These are phyloP conservation scores for Plagodis dolabraria DNA, from an alignment of 2,888 invertebrate species.

Conservation along the genomic window DNA sequence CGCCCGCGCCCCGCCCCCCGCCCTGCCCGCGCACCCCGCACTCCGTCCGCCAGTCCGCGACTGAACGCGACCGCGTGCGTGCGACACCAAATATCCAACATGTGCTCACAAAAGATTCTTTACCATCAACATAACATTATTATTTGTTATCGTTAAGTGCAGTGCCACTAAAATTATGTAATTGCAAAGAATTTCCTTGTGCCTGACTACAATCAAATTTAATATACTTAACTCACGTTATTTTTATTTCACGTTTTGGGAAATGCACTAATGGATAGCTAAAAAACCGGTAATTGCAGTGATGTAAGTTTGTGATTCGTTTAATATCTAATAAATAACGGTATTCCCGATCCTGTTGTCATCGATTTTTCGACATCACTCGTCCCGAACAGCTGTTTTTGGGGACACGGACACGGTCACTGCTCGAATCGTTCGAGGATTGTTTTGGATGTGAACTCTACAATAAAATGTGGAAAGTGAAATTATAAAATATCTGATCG, in stretches of 20 bases:
- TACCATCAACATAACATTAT: slow-evolving; percentile 59
- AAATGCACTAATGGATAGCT: slow-evolving; percentile 55
- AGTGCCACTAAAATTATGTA: slow-evolving; percentile 36
- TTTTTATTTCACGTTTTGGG: slow-evolving; percentile 45
- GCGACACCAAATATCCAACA: slow-evolving; percentile 41
- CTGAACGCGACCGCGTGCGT: slow-evolving; percentile 70
- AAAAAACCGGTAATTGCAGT: slow-evolving; percentile 60
- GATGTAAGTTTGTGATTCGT: slow-evolving; percentile 64
- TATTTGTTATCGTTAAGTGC: slow-evolving; percentile 41
- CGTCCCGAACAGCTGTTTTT: slow-evolving; percentile 77
- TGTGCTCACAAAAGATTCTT: slow-evolving; percentile 52
- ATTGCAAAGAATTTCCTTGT: slow-evolving; percentile 28
- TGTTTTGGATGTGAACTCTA: slow-evolving; percentile 18
- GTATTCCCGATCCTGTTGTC: slow-evolving; percentile 60
- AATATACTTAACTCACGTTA: slow-evolving; percentile 27
- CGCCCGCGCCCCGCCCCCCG: slow-evolving; percentile 72
- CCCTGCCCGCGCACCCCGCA: slow-evolving; percentile 49
- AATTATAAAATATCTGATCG: too few species aligned
- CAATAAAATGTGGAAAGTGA: too few species aligned
- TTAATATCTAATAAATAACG: slow-evolving; percentile 50
- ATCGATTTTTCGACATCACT: slow-evolving; percentile 72
- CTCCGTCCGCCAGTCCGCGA: slow-evolving; percentile 63
- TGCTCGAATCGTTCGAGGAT: slow-evolving; percentile 29
- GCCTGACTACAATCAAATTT: slow-evolving; percentile 1
- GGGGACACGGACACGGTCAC: slow-evolving; percentile 60